A percentile compares a stretch with the other conserved stretches of the same genome.
Evolutionary conservation across 1,140 invertebrate species (phyloP).

Genomic region (Leptinotarsa lineolata): DNA sequence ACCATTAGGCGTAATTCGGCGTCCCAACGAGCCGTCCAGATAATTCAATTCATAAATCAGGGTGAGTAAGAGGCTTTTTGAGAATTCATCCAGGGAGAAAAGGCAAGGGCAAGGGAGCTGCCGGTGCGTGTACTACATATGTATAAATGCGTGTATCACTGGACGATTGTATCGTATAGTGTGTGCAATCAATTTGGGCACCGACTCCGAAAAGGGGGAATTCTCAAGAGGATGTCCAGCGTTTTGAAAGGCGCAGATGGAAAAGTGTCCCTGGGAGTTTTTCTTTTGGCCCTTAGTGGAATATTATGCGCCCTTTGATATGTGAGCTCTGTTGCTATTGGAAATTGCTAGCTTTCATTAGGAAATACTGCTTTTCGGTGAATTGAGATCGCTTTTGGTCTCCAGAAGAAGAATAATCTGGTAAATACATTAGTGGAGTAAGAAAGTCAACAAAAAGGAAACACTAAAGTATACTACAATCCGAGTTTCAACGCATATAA

Average conservation of each 20-base stretch:
- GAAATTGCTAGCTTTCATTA: slow-evolving; percentile 14
- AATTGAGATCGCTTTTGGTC: no score
- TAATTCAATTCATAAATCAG: slow-evolving; percentile 25
- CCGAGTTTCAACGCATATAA: no score
- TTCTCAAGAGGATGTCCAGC: slow-evolving; percentile 36
- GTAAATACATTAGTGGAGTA: no score
- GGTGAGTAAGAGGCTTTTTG: slow-evolving; percentile 17
- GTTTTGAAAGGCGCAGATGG: slow-evolving; percentile 13
- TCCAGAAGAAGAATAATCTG: no score
- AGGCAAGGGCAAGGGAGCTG: neutral
- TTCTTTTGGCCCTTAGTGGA: slow-evolving; percentile 4
- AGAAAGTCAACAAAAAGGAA: no score
- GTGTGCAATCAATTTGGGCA: slow-evolving; percentile 40
- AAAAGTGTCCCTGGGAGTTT: slow-evolving; percentile 11
- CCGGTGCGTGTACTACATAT: slow-evolving; percentile 28
- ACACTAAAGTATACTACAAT: no score
- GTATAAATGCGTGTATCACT: slow-evolving; percentile 32
- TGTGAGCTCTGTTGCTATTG: slow-evolving; percentile 14
- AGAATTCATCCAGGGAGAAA: slow-evolving; percentile 17
- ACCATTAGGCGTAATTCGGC: neutral
- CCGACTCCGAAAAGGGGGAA: slow-evolving; percentile 30
- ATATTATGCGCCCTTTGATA: slow-evolving; percentile 20
- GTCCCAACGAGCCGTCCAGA: neutral
- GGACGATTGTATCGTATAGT: slow-evolving; percentile 25
- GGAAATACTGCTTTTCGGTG: neutral